Evolutionary conservation across 2,797 vertebrate species (phyloP).

Genomic region (Myripristis murdjan): DNA sequence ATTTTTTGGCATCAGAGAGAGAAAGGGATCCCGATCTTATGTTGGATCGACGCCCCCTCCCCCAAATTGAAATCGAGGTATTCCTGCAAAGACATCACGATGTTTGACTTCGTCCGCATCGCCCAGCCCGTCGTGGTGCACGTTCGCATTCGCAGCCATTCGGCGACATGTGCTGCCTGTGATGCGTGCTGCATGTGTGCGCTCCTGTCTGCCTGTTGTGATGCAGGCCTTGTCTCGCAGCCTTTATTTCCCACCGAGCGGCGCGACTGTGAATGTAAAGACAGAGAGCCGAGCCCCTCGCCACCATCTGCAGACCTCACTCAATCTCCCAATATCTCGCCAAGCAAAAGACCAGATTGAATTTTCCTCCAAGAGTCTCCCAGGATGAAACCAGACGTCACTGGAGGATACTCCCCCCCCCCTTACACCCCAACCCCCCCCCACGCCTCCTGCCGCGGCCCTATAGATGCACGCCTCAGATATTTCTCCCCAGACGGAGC

Average conservation of each 20-base stretch:
- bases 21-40: too few species aligned
- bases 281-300: constrained; percentile 47
- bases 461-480: constrained; percentile 70
- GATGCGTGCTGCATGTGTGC: neutral
- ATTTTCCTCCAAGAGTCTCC: constrained; percentile 77
- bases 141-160: too few species aligned
- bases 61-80: too few species aligned
- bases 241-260: constrained; percentile 55
- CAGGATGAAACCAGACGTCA: constrained; percentile 71
- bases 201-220: constrained; percentile 33
- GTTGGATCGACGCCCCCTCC: too few species aligned
- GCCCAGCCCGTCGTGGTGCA: too few species aligned
- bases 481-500: constrained; percentile 54
- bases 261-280: constrained; percentile 52
- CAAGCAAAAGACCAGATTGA: constrained; percentile 75
- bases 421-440: too few species aligned
- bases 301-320: constrained; percentile 65
- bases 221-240: constrained; percentile 49
- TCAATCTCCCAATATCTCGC: constrained; percentile 80
- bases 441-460: constrained; percentile 49
- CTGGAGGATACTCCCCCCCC: constrained; percentile 58
- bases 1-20: too few species aligned
- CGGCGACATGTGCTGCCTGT: neutral
- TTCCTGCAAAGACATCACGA: too few species aligned
- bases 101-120: too few species aligned